phyloP scores from a whole-genome alignment of 2,888 invertebrate genomes.

The Gymnocheta viridis region DNA sequence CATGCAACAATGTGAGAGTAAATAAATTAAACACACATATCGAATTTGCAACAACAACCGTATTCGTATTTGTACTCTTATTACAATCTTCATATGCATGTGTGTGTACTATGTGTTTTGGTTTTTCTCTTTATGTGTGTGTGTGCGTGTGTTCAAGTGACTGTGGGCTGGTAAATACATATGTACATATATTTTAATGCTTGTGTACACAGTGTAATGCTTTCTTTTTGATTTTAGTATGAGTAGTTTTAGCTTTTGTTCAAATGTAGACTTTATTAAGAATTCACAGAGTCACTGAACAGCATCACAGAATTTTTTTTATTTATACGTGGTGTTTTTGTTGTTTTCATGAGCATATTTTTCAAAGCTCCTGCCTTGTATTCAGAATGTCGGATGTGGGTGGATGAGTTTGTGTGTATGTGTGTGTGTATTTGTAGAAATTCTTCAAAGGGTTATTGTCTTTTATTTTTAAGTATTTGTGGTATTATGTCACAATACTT shows the following conservation, averaged over 20 bases:
- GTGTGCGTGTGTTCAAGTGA: not conserved
- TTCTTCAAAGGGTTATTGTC: slow-evolving; percentile 62
- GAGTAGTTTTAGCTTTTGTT: slow-evolving; percentile 43
- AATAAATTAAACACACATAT: slow-evolving; percentile 45
- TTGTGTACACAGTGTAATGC: slow-evolving; percentile 16
- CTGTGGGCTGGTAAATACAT: not conserved
- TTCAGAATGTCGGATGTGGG: not conserved
- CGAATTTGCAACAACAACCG: slow-evolving; percentile 8
- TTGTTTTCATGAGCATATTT: not conserved
- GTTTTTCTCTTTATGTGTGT: not conserved
- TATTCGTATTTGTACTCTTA: not conserved
- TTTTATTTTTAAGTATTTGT: slow-evolving; percentile 48
- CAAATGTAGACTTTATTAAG: slow-evolving; percentile 34
- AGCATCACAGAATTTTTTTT: slow-evolving; percentile 43
- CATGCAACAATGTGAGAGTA: slow-evolving; percentile 63
- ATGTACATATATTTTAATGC: not conserved
- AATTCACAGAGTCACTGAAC: slow-evolving; percentile 53
- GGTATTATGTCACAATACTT: slow-evolving; percentile 51
- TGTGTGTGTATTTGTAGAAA: slow-evolving; percentile 23
- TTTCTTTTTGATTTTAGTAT: slow-evolving; percentile 38
- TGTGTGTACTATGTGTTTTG: not conserved
- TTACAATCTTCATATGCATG: not conserved
- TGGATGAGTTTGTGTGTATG: not conserved
- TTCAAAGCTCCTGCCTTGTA: not conserved
- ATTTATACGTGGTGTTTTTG: not conserved